Conservation (phyloP, 2,113 vertebrate species). For the Piliocolobus tephrosceles region DNA sequence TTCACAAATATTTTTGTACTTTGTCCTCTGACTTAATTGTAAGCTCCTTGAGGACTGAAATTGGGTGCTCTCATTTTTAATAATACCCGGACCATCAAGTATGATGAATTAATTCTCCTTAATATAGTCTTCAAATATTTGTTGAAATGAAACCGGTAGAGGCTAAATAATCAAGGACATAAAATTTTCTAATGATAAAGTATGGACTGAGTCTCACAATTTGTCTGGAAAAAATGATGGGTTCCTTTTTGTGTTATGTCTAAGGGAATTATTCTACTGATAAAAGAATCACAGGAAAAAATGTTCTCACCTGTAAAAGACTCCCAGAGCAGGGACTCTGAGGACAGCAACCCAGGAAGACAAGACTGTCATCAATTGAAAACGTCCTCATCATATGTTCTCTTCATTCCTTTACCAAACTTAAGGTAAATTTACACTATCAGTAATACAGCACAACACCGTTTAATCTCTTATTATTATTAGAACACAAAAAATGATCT, state of each 20-base stretch:
- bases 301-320: not conserved
- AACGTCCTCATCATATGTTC: not conserved
- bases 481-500: not conserved
- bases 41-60: not conserved
- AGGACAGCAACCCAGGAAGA: not conserved
- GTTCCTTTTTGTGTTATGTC: not conserved
- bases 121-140: conserved; percentile 3
- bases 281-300: conserved; percentile 5
- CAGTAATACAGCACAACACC: not conserved
- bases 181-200: not conserved
- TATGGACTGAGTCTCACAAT: not conserved
- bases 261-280: not conserved
- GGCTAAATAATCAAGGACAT: not conserved
- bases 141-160: not conserved
- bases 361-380: not conserved
- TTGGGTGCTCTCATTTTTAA: not conserved
- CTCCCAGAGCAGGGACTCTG: not conserved
- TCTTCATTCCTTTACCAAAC: not conserved
- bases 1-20: not conserved
- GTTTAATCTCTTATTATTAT: not conserved
- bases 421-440: not conserved
- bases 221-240: not conserved
- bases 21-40: not conserved
- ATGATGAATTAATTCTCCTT: not conserved
- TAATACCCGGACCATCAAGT: not conserved